Evolutionary conservation across 2,888 invertebrate genomes (phyloP), one percentile per base, ranked within the genome.

Genomic region (Digitonthophagus gazella): DNA sequence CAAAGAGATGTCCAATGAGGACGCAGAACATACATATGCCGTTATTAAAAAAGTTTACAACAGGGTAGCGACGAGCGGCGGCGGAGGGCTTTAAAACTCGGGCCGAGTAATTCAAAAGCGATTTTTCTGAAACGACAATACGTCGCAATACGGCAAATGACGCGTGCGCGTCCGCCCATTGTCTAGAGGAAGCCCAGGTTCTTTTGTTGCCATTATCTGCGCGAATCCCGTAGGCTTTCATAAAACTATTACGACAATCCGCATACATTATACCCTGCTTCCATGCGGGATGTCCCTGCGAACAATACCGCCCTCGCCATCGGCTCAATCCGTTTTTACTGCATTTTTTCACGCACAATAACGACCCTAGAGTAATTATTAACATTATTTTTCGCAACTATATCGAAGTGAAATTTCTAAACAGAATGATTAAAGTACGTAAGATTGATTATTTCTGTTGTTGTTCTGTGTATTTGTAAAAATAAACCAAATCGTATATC

Each of bases 191-290:
- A 73, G 72, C 73, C 72, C 67, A 73, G 72, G 75, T 77, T 75
- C 77, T 76, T 77, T 77, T 76, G 76, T 76, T 74, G 74, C 75
- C 75, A 77, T 76, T 76, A 76, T 77, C 76, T 76, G 74, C 76
- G 75, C 76, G 76, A 76, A 76, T 76, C 76, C 76, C 72, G 75
- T 74, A 73, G 74, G 75, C 72, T 75, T 76, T 75, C 76, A 75
- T 77, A 76, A 76, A 75, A 77, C 76, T 77, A 76, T 77, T 76
- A 77, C 76, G 76, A 75, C 76, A 76, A 74, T 76, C 75, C 75
- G 73, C 74, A 75, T 75, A 74, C 74, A 76, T 76, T 76, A 75
- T 44, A 44, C 28, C 28, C 28, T 11, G 28, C 28, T 44, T 44
- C 28, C 28, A 44, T 44, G 28, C 28, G 28, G 28, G 28, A 44